Base-by-base conservation (phyloP, 1,140 invertebrate genomes). In the Asobara japonica region DNA sequence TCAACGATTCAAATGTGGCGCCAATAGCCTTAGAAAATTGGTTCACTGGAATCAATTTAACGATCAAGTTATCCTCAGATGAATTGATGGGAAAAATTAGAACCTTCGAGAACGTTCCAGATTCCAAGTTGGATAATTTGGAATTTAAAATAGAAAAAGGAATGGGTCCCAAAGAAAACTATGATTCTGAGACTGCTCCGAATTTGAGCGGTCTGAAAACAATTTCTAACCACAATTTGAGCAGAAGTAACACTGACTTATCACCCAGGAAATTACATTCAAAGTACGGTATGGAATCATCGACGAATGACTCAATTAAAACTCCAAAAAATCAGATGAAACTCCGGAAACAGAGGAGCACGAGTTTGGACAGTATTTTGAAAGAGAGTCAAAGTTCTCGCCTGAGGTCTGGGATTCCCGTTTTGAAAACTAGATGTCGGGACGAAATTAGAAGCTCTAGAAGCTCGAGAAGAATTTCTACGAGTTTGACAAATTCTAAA, bases 401-500 rank as follows among this genome's bases (percentile, higher is more conserved):
- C 22, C 77, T 76, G 5, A 83, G 72, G 66, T 85, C 81, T 18
- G 79, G 74, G 18, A 84, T 83, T 71, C 78, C 81, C 1, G 60
- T 83, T 29, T 61, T 79, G 13, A 80, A 77, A 62, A 80, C 73
- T 10, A 74, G 41, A 65, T 65, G 56, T 16, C 68, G 65, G n/a
- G 36, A 48, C 31, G 71, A 77, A 56, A 5, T 60, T 25, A 13
- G 22, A 0, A 71, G 74, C 3, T 6, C 74, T 2, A 79, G 67
- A 62, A 82, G 78, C 73, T 73, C 77, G 8, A 71, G 75, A 18
- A 68, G 75, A 1, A 76, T 78, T 0, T 11, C 78, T 7, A 82
- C 77, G 1, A 78, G 80, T 41, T 72, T 71, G 3, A 74, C 74
- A 61, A 67, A 51, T 38, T 51, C 29, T n/a, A 56, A n/a, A 27